Evolutionary conservation across 2,113 vertebrate genomes (phyloP), one percentile per base, ranked within the genome.

Genomic region (Donacobius atricapilla): DNA sequence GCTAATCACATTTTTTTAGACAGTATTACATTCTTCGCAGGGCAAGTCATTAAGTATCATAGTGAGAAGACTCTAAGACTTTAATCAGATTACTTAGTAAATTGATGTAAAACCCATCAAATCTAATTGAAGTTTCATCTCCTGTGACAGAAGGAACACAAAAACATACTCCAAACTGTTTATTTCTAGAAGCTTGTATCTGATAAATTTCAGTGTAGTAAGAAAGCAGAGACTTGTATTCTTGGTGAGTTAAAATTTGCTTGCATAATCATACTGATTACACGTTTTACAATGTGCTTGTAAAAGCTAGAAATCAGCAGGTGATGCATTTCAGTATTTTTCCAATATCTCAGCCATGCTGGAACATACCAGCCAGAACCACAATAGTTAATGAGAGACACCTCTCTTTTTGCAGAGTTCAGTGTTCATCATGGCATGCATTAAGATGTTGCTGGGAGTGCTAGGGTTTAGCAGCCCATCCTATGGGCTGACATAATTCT

Each of bases 321-420:
- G 44, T 89, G 89, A 95, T 91, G 37, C 54, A 94, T 87, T 95
- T 92, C 44, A 64, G 40, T 84, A 76, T 35, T 87, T 87, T 93
- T 88, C 66, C 82, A 85, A 72, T 83, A 91, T 39, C 66, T 89
- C 61, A 95, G 23, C 33, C 58, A n/a, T 93, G 91, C 61, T 94
- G 58, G 42, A 94, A 57, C 35, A 35, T 8, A 87, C 63, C 73
- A 89, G 45, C 57, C 57, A 89, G 81, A 93, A 91, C 24, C 50
- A 78, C 25, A 56, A 76, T 9, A 63, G 68, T 90, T 90, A 92
- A 86, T 51, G 78, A 76, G 13, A 82, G 57, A 70, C 58, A 80
- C 35, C 13, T 90, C 48, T 87, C 22, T 51, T 50, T 83, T 87
- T 72, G 70, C 70, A 50, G 61, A 87, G 61, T 57, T 94, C 81